These are phyloP conservation scores for Euzetes globulus DNA, from an alignment of 2,888 invertebrate species.

Conservation along the genomic window DNA sequence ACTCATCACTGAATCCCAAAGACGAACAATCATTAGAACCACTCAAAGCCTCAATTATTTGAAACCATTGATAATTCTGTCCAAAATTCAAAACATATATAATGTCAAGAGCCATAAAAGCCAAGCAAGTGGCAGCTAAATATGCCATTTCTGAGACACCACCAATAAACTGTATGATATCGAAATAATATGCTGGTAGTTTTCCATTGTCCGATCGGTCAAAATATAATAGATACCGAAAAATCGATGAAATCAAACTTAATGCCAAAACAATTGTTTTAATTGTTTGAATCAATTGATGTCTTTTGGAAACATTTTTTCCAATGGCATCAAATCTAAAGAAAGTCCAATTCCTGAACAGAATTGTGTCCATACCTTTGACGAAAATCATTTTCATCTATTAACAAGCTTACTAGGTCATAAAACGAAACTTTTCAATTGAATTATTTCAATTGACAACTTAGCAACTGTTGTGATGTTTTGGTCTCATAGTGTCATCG, in stretches of 20 bases:
- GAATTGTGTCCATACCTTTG: background rate
- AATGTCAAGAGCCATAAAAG: background rate
- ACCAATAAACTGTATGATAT: background rate
- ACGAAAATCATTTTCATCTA: no score
- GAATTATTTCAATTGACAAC: no score
- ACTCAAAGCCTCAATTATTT: no score
- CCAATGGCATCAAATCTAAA: background rate
- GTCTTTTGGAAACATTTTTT: background rate
- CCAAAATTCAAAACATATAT: background rate
- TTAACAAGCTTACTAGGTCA: no score
- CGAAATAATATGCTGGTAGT: background rate
- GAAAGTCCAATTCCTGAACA: background rate
- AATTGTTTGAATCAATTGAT: background rate
- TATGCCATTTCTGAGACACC: background rate
- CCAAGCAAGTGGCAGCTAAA: background rate
- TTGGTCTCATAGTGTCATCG: no score
- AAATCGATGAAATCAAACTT: background rate
- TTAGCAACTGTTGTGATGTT: no score
- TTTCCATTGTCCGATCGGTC: background rate
- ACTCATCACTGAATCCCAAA: no score
- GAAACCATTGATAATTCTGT: background rate
- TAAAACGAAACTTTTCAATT: no score
- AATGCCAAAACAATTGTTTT: background rate
- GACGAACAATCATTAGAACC: no score
- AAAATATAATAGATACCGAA: background rate